Evolutionary conservation across 1,140 invertebrate species (phyloP).

Genomic region (Drosophila nannoptera): DNA sequence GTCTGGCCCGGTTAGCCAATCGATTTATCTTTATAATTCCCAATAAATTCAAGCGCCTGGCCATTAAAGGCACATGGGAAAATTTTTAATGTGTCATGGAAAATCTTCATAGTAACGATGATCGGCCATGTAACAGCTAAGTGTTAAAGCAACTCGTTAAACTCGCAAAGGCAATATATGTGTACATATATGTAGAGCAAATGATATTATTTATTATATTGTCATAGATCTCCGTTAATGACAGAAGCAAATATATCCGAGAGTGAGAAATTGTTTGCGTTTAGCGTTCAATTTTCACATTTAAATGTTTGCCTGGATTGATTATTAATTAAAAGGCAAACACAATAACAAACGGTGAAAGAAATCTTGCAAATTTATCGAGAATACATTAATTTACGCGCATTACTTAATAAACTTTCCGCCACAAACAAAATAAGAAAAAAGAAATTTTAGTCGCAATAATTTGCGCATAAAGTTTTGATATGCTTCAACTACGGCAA

Average conservation of each 20-base stretch:
- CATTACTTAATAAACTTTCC: too few relatives aligned
- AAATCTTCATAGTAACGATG: conserved; percentile 5
- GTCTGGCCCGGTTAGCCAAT: too few relatives aligned
- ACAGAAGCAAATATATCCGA: conserved; percentile 18
- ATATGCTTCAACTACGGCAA: conserved; percentile 1
- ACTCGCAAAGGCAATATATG: too few relatives aligned
- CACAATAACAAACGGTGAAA: background rate
- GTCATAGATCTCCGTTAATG: conserved; percentile 14
- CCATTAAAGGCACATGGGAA: background rate
- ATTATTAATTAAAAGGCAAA: background rate
- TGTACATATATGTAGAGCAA: too few relatives aligned
- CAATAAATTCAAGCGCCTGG: too few relatives aligned
- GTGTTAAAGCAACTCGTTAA: conserved; percentile 24
- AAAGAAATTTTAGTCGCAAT: too few relatives aligned
- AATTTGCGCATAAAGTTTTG: too few relatives aligned
- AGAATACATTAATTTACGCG: background rate
- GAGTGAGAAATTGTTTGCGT: conserved; percentile 14
- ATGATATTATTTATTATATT: conserved; percentile 18
- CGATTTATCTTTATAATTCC: background rate
- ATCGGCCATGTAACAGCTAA: conserved; percentile 6
- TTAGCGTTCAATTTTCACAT: conserved; percentile 12
- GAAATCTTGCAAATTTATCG: background rate
- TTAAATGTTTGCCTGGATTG: conserved; percentile 5
- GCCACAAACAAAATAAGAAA: too few relatives aligned
- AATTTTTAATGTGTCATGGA: conserved; percentile 13